A percentile compares a stretch with the other conserved stretches of the same genome.
phyloP scores from a whole-genome alignment of 2,113 vertebrate genomes.

The Oostethus manadensis region DNA sequence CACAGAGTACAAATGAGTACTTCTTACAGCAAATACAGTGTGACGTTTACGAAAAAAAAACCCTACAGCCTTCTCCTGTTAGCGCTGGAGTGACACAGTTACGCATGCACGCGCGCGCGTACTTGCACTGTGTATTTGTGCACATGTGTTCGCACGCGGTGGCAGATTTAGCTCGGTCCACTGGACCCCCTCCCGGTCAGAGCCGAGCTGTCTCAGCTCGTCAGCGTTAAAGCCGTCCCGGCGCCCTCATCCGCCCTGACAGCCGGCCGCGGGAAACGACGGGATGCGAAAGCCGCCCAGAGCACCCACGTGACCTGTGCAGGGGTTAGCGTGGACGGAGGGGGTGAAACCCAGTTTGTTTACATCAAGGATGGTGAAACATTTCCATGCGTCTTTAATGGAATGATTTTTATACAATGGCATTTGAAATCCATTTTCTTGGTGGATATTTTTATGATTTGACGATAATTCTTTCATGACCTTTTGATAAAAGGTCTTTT shows the following conservation, averaged over 20 bases:
- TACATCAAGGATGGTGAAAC: constrained; percentile 1
- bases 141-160: constrained; percentile 11
- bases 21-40: neutral
- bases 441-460: neutral
- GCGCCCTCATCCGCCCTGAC: constrained; percentile 62
- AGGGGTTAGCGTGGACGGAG: constrained; percentile 2
- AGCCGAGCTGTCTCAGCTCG: constrained; percentile 61
- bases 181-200: constrained; percentile 52
- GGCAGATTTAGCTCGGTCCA: constrained; percentile 53
- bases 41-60: neutral
- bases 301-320: constrained; percentile 51
- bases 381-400: neutral
- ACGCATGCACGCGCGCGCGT: constrained; percentile 39
- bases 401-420: neutral
- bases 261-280: constrained; percentile 64
- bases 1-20: neutral
- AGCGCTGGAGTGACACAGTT: constrained; percentile 38
- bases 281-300: constrained; percentile 42
- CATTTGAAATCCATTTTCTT: neutral
- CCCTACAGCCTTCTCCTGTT: constrained; percentile 20
- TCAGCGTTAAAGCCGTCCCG: constrained; percentile 54
- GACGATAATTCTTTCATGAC: neutral
- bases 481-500: neutral
- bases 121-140: constrained; percentile 22
- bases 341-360: neutral